Percentiles rank a stretch among this genome's conserved stretches.
Evolutionary conservation across 1,140 invertebrate genomes (phyloP).

Genomic region (Copidosoma floridanum): DNA sequence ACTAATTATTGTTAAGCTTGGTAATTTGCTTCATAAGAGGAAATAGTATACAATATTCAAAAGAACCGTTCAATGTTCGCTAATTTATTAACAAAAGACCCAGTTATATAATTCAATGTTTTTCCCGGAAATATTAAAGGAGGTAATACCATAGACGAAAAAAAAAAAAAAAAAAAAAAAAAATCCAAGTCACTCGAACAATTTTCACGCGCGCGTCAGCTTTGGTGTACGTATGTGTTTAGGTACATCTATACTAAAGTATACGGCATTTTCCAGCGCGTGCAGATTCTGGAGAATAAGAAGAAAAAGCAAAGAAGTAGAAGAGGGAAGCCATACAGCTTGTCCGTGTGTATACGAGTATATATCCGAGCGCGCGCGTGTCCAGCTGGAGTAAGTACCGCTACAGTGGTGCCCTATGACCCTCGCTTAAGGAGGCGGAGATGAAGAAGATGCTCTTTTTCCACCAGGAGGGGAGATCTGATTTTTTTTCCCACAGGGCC

Average conservation of each 20-base stretch:
- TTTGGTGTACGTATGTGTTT: too few relatives aligned
- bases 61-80: too few relatives aligned
- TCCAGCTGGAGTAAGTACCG: conserved; percentile 43
- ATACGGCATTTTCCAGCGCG: conserved; percentile 7
- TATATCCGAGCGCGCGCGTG: conserved; percentile 1
- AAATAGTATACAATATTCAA: too few relatives aligned
- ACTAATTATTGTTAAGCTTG: too few relatives aligned
- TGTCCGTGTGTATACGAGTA: background rate
- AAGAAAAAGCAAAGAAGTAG: background rate
- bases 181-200: too few relatives aligned
- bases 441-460: background rate
- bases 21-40: too few relatives aligned
- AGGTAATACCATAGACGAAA: too few relatives aligned
- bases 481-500: conserved; percentile 42
- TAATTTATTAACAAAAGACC: too few relatives aligned
- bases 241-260: too few relatives aligned
- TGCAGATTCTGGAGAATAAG: background rate
- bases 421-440: conserved; percentile 27
- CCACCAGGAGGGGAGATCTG: conserved; percentile 39
- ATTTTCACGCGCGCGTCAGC: conserved; percentile 7
- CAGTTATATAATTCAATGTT: too few relatives aligned
- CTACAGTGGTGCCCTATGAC: conserved; percentile 57
- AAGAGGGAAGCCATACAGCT: background rate
- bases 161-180: too few relatives aligned
- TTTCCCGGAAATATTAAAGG: too few relatives aligned